Conservation (phyloP, 2,888 invertebrate species). For the Megastigmus dorsalis region DNA sequence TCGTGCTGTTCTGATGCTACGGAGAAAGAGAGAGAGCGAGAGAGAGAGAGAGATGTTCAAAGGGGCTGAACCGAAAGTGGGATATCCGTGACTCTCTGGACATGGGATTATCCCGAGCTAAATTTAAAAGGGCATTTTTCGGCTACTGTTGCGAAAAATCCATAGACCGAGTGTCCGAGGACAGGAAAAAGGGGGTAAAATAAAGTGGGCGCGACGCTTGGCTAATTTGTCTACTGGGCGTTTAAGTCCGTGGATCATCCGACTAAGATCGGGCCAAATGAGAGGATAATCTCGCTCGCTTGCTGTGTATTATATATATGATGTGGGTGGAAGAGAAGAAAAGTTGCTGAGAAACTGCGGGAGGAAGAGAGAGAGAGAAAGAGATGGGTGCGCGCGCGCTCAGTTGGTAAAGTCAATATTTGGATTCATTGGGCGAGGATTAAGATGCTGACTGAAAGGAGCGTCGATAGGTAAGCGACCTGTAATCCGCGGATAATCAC, state of each 20-base stretch:
- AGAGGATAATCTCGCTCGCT: constrained; percentile 52
- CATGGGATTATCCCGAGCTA: constrained; percentile 18
- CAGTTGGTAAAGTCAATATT: constrained; percentile 56
- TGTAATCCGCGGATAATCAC: constrained; percentile 53
- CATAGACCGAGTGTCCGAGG: too few relatives aligned
- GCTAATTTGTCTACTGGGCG: constrained; percentile 51
- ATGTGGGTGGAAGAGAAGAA: not conserved
- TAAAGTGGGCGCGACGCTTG: not conserved
- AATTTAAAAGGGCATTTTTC: too few relatives aligned
- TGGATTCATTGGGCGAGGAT: constrained; percentile 41
- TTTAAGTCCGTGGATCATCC: constrained; percentile 44
- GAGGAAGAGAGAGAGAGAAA: constrained; percentile 1
- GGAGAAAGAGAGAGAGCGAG: too few relatives aligned
- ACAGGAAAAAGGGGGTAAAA: not conserved
- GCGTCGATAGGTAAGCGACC: constrained; percentile 53
- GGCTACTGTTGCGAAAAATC: too few relatives aligned
- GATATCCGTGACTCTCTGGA: not conserved
- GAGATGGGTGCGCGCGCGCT: constrained; percentile 51
- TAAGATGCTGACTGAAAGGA: constrained; percentile 36
- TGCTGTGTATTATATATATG: too few relatives aligned
- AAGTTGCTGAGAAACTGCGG: not conserved
- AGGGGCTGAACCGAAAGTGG: too few relatives aligned
- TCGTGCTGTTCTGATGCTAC: too few relatives aligned
- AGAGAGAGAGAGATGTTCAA: too few relatives aligned
- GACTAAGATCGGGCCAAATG: constrained; percentile 39